A percentile compares a stretch with the other conserved stretches of the same genome.
These are phyloP conservation scores for Athrips mouffetella DNA, from an alignment of 2,888 invertebrate species.

Conservation along the genomic window DNA sequence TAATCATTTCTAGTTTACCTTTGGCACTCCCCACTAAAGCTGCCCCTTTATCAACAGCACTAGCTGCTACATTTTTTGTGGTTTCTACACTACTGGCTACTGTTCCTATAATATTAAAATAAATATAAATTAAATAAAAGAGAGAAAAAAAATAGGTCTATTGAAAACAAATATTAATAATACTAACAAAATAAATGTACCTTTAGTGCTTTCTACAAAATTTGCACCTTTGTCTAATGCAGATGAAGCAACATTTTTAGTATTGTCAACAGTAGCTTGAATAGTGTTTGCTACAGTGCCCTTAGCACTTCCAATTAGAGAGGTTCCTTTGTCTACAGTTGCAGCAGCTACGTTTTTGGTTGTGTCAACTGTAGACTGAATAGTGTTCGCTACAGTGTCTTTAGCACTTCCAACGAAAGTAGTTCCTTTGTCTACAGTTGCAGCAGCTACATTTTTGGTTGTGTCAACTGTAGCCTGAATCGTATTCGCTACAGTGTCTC, in stretches of 20 bases:
- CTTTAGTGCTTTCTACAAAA: no score
- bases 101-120: slow-evolving; percentile 32
- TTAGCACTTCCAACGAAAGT: slow-evolving; percentile 45
- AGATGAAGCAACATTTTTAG: slow-evolving; percentile 27
- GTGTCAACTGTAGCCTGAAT: slow-evolving; percentile 36
- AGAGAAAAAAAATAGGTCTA: no score
- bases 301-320: slow-evolving; percentile 55
- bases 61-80: slow-evolving; percentile 43
- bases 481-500: slow-evolving; percentile 47
- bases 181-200: not conserved
- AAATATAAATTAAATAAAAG: no score
- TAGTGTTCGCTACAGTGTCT: slow-evolving; percentile 55
- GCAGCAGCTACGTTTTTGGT: slow-evolving; percentile 65
- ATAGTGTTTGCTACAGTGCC: slow-evolving; percentile 35
- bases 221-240: slow-evolving; percentile 43
- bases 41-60: slow-evolving; percentile 47
- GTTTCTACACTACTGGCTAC: slow-evolving; percentile 35
- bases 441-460: slow-evolving; percentile 46
- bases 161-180: not conserved
- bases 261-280: slow-evolving; percentile 13
- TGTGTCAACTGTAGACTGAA: slow-evolving; percentile 62
- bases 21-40: slow-evolving; percentile 37
- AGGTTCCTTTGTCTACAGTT: slow-evolving; percentile 53
- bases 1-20: no score
- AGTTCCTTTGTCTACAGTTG: slow-evolving; percentile 44